Evolutionary conservation across 2,888 invertebrate genomes (phyloP).

Genomic region (Cantharis flavilabris): DNA sequence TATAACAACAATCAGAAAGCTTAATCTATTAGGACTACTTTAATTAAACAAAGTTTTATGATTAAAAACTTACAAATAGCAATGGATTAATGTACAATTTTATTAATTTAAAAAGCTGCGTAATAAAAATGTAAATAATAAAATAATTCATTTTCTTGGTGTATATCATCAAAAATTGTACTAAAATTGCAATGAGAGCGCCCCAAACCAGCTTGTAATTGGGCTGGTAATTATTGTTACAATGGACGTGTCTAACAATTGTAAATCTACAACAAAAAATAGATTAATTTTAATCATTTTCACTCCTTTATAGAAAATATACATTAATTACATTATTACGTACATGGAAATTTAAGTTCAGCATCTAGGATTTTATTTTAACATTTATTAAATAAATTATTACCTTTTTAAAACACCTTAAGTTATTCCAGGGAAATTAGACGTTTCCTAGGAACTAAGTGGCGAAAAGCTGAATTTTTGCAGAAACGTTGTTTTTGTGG

Average conservation of each 20-base stretch:
- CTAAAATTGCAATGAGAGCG: neutral
- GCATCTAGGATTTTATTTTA: too few species aligned
- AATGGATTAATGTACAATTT: neutral
- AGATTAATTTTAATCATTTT: neutral
- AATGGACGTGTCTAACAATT: neutral
- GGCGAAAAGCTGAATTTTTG: too few species aligned
- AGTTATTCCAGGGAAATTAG: too few species aligned
- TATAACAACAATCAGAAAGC: neutral
- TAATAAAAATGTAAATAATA: neutral
- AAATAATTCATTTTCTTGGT: neutral
- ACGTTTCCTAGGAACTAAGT: too few species aligned
- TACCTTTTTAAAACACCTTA: too few species aligned
- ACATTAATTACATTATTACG: too few species aligned
- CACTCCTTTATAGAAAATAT: too few species aligned
- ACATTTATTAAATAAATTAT: too few species aligned
- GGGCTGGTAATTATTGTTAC: neutral
- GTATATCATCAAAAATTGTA: neutral
- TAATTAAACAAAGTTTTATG: neutral
- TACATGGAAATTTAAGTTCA: too few species aligned
- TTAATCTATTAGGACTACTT: neutral
- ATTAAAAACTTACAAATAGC: neutral
- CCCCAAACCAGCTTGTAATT: neutral
- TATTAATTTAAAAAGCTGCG: neutral
- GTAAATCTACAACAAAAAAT: neutral
- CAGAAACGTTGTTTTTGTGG: too few species aligned